Conservation (phyloP, 2,888 invertebrate genomes). For the Eupithecia vulgata region DNA sequence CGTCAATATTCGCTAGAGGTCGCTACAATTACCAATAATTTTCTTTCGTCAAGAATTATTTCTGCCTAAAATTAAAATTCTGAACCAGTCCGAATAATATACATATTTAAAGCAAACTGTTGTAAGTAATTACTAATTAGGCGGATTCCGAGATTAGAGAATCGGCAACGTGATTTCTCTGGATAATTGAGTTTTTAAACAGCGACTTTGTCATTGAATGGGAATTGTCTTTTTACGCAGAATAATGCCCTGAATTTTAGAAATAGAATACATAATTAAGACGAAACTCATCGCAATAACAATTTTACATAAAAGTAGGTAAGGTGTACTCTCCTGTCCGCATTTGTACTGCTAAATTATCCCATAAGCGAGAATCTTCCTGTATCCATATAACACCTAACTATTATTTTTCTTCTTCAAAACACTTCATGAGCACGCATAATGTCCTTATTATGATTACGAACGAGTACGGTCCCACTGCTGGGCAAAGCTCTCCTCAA, state of each 20-base stretch:
- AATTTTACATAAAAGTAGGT: not conserved
- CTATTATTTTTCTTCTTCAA: no score
- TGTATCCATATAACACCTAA: no score
- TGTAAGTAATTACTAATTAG: constrained; percentile 71
- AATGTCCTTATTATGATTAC: not conserved
- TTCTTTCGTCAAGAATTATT: not conserved
- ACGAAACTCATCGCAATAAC: not conserved
- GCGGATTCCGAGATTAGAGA: constrained; percentile 52
- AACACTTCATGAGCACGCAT: not conserved
- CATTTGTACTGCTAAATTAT: no score
- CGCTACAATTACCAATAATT: not conserved
- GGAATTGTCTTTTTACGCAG: constrained; percentile 27
- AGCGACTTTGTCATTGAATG: constrained; percentile 28
- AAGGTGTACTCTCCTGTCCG: not conserved
- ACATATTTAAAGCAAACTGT: constrained; percentile 66
- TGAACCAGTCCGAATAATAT: constrained; percentile 48
- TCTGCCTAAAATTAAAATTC: constrained; percentile 53
- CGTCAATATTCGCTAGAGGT: no score
- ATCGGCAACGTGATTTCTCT: constrained; percentile 52
- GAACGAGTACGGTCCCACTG: not conserved
- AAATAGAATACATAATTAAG: constrained; percentile 6
- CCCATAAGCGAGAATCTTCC: no score
- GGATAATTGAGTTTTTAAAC: constrained; percentile 43
- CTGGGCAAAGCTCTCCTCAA: not conserved
- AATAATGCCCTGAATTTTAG: constrained; percentile 8